Evolutionary conservation across 2,888 invertebrate species (phyloP).

Genomic region (Sarcophaga carnaria): DNA sequence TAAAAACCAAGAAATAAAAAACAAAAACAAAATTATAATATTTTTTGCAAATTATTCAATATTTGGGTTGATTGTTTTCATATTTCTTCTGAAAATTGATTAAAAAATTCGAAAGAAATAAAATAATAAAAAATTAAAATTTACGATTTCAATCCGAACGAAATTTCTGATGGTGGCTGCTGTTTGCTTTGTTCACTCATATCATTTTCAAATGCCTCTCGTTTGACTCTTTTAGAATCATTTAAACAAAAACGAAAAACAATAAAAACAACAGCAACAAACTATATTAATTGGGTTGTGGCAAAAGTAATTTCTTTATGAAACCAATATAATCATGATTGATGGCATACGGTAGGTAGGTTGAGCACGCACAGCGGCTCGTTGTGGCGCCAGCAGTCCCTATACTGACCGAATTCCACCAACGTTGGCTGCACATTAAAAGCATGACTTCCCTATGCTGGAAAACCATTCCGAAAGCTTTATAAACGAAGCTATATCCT

Average conservation of each 20-base stretch:
- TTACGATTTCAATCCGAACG: background rate
- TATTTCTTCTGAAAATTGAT: background rate
- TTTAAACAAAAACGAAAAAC: background rate
- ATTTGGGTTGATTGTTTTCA: constrained; percentile 18
- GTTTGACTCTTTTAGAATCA: background rate
- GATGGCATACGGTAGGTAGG: background rate
- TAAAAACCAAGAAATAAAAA: too few species aligned
- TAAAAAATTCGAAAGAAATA: background rate
- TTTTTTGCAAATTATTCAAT: background rate
- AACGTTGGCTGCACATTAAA: too few species aligned
- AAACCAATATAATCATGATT: background rate
- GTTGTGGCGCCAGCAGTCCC: too few species aligned
- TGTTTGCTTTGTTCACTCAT: constrained; percentile 14
- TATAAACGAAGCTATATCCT: too few species aligned
- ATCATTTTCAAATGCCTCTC: background rate
- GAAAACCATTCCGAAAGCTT: too few species aligned
- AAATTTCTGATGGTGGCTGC: background rate
- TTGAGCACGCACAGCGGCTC: too few species aligned
- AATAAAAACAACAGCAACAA: too few species aligned
- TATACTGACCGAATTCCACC: too few species aligned
- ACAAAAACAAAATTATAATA: background rate
- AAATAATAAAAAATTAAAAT: background rate
- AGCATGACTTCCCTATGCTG: too few species aligned
- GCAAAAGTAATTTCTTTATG: constrained; percentile 39
- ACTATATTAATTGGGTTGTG: constrained; percentile 3